A percentile compares a stretch with the other conserved stretches of the same genome.
Evolutionary conservation across 1,140 invertebrate species (phyloP).

Genomic region (Oedothorax gibbosus): DNA sequence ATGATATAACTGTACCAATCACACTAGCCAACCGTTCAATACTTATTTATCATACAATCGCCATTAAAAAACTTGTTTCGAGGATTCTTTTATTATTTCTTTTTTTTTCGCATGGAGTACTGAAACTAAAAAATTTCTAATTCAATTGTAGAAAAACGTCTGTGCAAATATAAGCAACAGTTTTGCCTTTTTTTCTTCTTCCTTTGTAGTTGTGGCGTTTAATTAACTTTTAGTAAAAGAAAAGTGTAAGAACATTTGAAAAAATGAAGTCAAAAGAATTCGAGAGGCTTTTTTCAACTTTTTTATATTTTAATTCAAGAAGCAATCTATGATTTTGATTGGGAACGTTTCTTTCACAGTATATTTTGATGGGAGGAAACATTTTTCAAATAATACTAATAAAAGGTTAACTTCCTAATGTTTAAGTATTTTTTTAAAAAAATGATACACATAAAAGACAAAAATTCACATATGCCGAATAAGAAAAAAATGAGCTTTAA

Average conservation of each 20-base stretch:
- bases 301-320: too few relatives aligned
- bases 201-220: background rate
- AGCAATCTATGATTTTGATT: too few relatives aligned
- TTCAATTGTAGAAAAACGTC: constrained; percentile 15
- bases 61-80: constrained; percentile 37
- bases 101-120: background rate
- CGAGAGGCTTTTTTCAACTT: background rate
- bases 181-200: background rate
- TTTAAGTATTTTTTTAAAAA: too few relatives aligned
- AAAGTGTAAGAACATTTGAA: background rate
- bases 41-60: constrained; percentile 35
- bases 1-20: constrained; percentile 9
- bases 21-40: constrained; percentile 30
- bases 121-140: background rate
- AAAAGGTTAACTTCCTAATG: too few relatives aligned
- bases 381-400: too few relatives aligned
- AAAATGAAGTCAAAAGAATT: constrained; percentile 11
- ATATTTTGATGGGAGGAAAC: too few relatives aligned
- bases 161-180: background rate
- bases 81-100: background rate
- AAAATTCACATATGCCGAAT: too few relatives aligned
- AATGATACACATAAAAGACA: too few relatives aligned
- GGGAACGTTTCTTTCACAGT: too few relatives aligned
- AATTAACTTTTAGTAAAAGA: constrained; percentile 34
- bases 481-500: too few relatives aligned